These are phyloP conservation scores for Amphiduros pacificus DNA, from an alignment of 2,888 invertebrate species.

Conservation along the genomic window DNA sequence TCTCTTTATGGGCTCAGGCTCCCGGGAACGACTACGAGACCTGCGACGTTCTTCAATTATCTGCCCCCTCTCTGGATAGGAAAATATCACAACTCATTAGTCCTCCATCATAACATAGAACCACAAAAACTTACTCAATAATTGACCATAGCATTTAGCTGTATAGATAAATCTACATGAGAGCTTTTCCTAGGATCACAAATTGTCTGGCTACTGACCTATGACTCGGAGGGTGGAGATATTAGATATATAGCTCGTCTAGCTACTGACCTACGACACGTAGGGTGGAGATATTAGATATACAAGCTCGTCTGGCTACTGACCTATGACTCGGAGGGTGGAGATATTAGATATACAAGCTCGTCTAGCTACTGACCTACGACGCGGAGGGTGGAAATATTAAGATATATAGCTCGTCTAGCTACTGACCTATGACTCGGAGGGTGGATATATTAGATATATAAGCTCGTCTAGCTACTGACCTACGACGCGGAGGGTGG, in stretches of 20 bases:
- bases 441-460: background rate
- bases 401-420: background rate
- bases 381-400: background rate
- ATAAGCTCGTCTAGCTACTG: slow-evolving; percentile 17
- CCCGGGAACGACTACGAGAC: slow-evolving; percentile 10
- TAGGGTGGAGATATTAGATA: background rate
- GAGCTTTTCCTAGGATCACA: background rate
- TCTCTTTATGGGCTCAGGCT: slow-evolving; percentile 16
- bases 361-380: background rate
- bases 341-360: too few relatives aligned
- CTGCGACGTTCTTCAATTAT: too few relatives aligned
- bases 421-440: slow-evolving; percentile 1
- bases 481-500: slow-evolving; percentile 50
- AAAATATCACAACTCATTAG: too few relatives aligned
- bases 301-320: background rate
- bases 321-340: background rate
- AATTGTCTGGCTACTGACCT: background rate
- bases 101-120: too few relatives aligned
- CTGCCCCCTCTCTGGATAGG: slow-evolving; percentile 22
- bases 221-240: background rate
- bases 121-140: too few relatives aligned
- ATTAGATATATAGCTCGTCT: background rate
- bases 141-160: too few relatives aligned
- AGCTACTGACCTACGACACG: slow-evolving; percentile 4
- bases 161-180: too few relatives aligned